Percentiles rank a stretch among this genome's conserved stretches.
These are phyloP conservation scores for Rhabdornis inornatus DNA, from an alignment of 2,113 vertebrate species.

Conservation along the genomic window DNA sequence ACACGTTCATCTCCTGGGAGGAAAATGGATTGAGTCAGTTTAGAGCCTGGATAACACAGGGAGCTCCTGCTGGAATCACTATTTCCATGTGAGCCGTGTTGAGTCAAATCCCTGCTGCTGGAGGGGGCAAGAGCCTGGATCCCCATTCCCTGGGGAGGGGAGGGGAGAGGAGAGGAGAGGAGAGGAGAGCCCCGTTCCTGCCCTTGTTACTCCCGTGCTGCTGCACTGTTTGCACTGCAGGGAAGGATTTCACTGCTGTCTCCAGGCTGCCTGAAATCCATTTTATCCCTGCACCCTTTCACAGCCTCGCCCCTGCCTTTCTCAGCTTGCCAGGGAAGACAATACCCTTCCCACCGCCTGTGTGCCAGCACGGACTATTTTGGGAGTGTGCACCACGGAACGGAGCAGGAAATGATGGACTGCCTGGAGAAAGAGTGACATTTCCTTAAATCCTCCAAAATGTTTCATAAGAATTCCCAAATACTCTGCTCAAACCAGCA, in stretches of 20 bases:
- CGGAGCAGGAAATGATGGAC: not conserved
- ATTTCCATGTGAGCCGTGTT: not conserved
- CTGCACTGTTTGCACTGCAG: not conserved
- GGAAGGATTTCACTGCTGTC: not conserved
- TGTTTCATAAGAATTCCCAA: not conserved
- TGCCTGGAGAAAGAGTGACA: not conserved
- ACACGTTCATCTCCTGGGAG: not conserved
- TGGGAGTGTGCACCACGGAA: not conserved
- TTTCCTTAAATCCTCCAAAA: not conserved
- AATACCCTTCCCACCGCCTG: slow-evolving; percentile 31
- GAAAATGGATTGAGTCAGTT: not conserved
- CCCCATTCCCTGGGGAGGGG: not conserved
- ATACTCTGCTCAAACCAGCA: not conserved
- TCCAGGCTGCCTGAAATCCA: not conserved
- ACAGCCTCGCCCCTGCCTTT: slow-evolving; percentile 18
- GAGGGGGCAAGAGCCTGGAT: not conserved
- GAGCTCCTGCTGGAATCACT: not conserved
- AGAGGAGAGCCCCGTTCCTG: not conserved
- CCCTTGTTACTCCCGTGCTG: not conserved
- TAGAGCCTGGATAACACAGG: not conserved
- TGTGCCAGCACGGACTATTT: not conserved
- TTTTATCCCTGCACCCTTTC: not conserved
- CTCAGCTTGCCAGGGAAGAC: slow-evolving; percentile 24
- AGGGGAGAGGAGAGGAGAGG: not conserved
- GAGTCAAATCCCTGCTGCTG: not conserved